Percentiles rank a stretch among this genome's conserved stretches.
Conservation (phyloP, 2,888 invertebrate species). For the Sminthurinus aureus region DNA sequence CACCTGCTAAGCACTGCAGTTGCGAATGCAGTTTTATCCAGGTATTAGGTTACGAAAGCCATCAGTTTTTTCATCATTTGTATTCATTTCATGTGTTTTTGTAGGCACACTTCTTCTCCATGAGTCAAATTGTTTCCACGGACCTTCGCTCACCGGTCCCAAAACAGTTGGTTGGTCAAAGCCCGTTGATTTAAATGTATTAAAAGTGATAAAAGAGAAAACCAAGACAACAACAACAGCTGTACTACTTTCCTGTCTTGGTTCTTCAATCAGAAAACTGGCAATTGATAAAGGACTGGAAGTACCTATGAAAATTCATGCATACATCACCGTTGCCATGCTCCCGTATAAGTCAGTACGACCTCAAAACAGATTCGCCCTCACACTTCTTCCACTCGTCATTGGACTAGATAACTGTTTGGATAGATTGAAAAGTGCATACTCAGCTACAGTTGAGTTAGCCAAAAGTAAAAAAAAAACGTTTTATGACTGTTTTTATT, state of each 20-base stretch:
- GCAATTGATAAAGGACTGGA: constrained; percentile 35
- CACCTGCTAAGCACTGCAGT: no score
- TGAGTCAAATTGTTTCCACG: constrained; percentile 46
- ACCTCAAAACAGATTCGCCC: constrained; percentile 53
- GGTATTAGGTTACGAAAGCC: no score
- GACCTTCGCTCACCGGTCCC: constrained; percentile 45
- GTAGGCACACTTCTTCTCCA: constrained; percentile 24
- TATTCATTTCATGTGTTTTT: no score
- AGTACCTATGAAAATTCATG: constrained; percentile 41
- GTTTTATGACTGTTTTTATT: no score
- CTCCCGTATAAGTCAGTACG: constrained; percentile 51
- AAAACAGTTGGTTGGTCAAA: constrained; percentile 52
- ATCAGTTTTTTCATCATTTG: no score
- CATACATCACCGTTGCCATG: constrained; percentile 49
- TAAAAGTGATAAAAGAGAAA: constrained; percentile 48
- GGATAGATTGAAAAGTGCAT: constrained; percentile 38
- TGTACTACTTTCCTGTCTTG: constrained; percentile 48
- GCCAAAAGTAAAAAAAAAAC: no score
- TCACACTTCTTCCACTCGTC: constrained; percentile 44
- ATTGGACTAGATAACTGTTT: constrained; percentile 39
- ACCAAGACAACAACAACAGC: constrained; percentile 48
- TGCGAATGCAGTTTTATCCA: no score
- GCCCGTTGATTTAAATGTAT: constrained; percentile 46
- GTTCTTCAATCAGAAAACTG: constrained; percentile 45
- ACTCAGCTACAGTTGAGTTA: background rate